phyloP scores from a whole-genome alignment of 2,888 invertebrate species.

The Phortica okadai region DNA sequence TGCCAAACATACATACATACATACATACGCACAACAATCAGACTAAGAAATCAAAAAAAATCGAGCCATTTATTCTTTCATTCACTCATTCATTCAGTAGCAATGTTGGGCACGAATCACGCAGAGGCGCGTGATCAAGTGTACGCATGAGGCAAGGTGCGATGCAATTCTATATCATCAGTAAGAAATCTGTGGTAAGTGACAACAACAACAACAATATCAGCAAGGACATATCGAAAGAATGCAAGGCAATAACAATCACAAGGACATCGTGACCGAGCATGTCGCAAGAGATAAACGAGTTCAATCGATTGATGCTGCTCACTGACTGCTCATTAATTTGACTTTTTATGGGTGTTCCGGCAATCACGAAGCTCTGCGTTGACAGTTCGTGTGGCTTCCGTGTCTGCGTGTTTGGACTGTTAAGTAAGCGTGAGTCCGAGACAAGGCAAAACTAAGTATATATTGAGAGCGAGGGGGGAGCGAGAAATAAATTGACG shows the following conservation, averaged over 20 bases:
- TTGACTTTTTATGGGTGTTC: slow-evolving; percentile 71
- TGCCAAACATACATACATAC: slow-evolving; percentile 55
- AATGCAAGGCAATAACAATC: neutral
- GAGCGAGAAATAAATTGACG: neutral
- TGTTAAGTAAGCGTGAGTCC: neutral
- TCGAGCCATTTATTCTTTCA: neutral
- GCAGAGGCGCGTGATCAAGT: neutral
- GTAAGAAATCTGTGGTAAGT: neutral
- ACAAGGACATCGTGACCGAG: slow-evolving; percentile 44
- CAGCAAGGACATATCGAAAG: neutral
- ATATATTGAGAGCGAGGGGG: neutral
- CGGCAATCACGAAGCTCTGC: slow-evolving; percentile 38
- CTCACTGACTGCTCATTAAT: slow-evolving; percentile 61
- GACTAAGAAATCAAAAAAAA: neutral
- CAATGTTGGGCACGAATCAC: neutral
- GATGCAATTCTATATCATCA: slow-evolving; percentile 3
- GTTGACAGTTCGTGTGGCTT: slow-evolving; percentile 33
- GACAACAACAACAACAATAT: neutral
- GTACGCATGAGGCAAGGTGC: slow-evolving; percentile 48
- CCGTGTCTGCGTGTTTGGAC: neutral
- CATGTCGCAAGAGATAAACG: slow-evolving; percentile 50
- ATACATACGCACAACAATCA: neutral
- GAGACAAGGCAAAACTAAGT: neutral
- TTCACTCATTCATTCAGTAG: neutral
- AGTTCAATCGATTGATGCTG: slow-evolving; percentile 3